A percentile compares a stretch with the other conserved stretches of the same genome.
Conservation (phyloP, 2,797 vertebrate genomes). For the Bufotes viridis region DNA sequence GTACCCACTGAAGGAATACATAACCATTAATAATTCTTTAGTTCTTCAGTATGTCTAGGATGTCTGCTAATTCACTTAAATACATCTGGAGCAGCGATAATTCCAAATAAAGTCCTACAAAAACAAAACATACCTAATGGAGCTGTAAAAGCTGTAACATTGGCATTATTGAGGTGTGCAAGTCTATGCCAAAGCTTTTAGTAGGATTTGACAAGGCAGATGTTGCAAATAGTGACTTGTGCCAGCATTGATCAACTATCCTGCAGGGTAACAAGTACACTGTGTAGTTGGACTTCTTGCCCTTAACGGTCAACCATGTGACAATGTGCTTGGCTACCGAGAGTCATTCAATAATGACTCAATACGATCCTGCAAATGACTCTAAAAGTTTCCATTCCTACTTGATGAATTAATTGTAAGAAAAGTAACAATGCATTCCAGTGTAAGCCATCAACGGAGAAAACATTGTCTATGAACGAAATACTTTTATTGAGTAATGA, state of each 20-base stretch:
- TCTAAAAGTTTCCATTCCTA: neutral
- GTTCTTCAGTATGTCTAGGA: slow-evolving; percentile 27
- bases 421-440: neutral
- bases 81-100: slow-evolving; percentile 37
- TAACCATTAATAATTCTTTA: neutral
- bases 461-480: slow-evolving; percentile 10
- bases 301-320: slow-evolving; percentile 10
- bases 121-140: slow-evolving; percentile 51
- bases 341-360: neutral
- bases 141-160: slow-evolving; percentile 42
- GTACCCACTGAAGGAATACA: slow-evolving; percentile 9
- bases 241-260: slow-evolving; percentile 35
- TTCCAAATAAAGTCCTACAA: slow-evolving; percentile 37
- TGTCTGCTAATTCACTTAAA: slow-evolving; percentile 44
- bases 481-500: neutral
- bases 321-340: slow-evolving; percentile 22
- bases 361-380: slow-evolving; percentile 3
- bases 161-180: slow-evolving; percentile 44
- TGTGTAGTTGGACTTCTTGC: neutral
- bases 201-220: slow-evolving; percentile 41
- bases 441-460: neutral
- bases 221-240: slow-evolving; percentile 7
- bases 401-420: slow-evolving; percentile 20
- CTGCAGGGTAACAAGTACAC: slow-evolving; percentile 23
- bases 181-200: slow-evolving; percentile 41